A percentile compares a stretch with the other conserved stretches of the same genome.
Conservation (phyloP, 2,113 vertebrate species). For the Nesogale talazaci region DNA sequence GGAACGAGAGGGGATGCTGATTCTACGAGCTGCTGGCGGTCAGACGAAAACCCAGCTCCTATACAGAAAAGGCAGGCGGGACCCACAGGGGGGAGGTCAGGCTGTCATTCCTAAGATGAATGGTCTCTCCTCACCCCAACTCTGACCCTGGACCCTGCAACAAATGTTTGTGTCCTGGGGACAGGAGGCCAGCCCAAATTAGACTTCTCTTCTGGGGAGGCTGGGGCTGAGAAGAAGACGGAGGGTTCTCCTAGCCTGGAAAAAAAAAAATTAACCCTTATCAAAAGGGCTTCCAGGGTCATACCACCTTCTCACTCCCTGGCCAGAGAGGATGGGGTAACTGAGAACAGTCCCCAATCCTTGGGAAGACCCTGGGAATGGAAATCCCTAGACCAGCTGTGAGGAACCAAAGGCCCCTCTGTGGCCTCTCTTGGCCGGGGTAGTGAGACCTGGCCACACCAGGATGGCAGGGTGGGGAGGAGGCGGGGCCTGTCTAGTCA, state of each 20-base stretch:
- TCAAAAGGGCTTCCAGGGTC: constrained; percentile 30
- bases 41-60: constrained; percentile 9
- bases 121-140: constrained; percentile 51
- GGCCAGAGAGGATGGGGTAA: constrained; percentile 51
- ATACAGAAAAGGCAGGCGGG: background rate
- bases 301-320: constrained; percentile 48
- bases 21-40: constrained; percentile 56
- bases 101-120: constrained; percentile 51
- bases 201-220: constrained; percentile 16
- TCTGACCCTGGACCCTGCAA: constrained; percentile 19
- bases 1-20: constrained; percentile 44
- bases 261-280: background rate
- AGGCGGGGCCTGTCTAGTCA: background rate
- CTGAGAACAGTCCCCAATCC: constrained; percentile 53
- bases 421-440: background rate
- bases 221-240: background rate
- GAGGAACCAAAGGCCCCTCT: background rate
- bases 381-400: background rate
- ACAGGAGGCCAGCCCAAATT: background rate
- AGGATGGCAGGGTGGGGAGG: background rate
- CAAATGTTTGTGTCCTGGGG: background rate
- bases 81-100: constrained; percentile 34
- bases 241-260: background rate
- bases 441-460: background rate
- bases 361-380: constrained; percentile 58